Conservation (phyloP, 2,113 vertebrate species). For the Protobothrops flavoviridis region DNA sequence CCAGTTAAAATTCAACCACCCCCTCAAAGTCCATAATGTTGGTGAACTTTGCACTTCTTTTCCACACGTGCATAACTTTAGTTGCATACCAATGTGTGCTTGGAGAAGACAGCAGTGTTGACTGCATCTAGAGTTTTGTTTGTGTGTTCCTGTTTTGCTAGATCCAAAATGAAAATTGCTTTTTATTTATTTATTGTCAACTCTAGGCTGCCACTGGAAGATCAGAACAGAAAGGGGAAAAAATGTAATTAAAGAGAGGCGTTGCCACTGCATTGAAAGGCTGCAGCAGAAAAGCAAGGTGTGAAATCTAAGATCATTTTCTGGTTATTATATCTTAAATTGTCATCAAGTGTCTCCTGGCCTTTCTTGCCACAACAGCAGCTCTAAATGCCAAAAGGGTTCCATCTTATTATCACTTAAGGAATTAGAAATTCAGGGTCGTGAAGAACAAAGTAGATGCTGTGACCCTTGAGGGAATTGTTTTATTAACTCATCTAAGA, state of each 20-base stretch:
- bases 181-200: neutral
- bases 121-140: neutral
- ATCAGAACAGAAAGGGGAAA: neutral
- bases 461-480: rapidly evolving
- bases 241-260: neutral
- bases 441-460: rapidly evolving
- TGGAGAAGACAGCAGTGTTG: neutral
- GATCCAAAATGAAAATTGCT: neutral
- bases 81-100: neutral
- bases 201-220: neutral
- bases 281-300: neutral
- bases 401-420: slow-evolving; percentile 3
- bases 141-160: neutral
- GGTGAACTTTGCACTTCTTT: neutral
- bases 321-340: slow-evolving; percentile 2
- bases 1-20: neutral
- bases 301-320: slow-evolving; percentile 16
- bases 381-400: neutral
- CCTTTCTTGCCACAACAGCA: neutral
- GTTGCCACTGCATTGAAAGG: no score
- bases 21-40: neutral
- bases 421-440: slow-evolving; percentile 23
- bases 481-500: rapidly evolving
- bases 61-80: neutral
- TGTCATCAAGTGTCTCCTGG: neutral